These are phyloP conservation scores for Oegoconia quadripuncta DNA, from an alignment of 2,888 invertebrate genomes.

Conservation along the genomic window DNA sequence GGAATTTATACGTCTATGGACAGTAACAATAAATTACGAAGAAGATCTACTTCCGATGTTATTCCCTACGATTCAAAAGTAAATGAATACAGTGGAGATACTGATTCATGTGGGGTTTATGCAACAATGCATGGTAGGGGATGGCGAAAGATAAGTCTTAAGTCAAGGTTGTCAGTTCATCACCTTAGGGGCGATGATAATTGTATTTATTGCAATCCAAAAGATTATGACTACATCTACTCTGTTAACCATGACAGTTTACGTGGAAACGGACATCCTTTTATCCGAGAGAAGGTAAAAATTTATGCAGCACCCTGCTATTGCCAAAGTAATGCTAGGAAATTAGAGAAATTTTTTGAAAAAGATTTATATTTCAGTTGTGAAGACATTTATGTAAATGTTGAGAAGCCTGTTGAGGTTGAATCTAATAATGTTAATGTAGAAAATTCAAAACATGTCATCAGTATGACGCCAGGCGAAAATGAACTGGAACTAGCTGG, in stretches of 20 bases:
- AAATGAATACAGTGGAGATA: neutral
- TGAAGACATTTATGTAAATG: constrained; percentile 30
- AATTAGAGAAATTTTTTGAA: constrained; percentile 11
- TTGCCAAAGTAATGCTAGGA: constrained; percentile 37
- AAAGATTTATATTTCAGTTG: constrained; percentile 38
- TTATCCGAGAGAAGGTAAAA: constrained; percentile 40
- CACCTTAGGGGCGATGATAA: constrained; percentile 46
- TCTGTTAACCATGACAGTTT: constrained; percentile 36
- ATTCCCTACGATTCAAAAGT: neutral
- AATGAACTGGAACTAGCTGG: too few relatives aligned
- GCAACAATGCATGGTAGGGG: constrained; percentile 8
- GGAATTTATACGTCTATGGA: constrained; percentile 13
- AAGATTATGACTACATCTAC: constrained; percentile 43
- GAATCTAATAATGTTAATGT: neutral
- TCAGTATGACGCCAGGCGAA: too few relatives aligned
- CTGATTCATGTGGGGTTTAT: constrained; percentile 8
- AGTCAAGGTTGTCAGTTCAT: too few relatives aligned
- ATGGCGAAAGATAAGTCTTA: too few relatives aligned
- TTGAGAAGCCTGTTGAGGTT: constrained; percentile 5
- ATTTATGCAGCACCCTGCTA: constrained; percentile 44
- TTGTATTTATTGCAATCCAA: constrained; percentile 40
- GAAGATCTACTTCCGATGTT: constrained; percentile 28
- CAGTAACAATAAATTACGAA: constrained; percentile 8
- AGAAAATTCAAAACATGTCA: neutral
- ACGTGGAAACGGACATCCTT: constrained; percentile 37